Percentiles rank a stretch among this genome's conserved stretches.
Conservation (phyloP, 2,113 vertebrate genomes). For the Acinonyx jubatus region DNA sequence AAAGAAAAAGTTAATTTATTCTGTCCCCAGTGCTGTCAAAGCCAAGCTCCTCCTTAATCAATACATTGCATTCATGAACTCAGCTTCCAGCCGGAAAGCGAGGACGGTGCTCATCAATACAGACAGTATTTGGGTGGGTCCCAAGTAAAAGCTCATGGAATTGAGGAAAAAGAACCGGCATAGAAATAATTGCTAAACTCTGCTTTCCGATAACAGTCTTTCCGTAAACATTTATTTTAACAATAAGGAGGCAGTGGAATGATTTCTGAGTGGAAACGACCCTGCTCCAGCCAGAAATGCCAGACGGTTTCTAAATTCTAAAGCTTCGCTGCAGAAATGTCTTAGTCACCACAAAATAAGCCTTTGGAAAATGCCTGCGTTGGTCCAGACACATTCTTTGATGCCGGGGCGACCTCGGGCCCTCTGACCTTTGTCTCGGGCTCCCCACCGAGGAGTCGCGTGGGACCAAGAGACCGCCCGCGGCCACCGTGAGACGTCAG, state of each 20-base stretch:
- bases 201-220: conserved; percentile 49
- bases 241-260: conserved; percentile 69
- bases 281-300: conserved; percentile 50
- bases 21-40: neutral
- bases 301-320: conserved; percentile 55
- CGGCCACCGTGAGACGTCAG: fast-evolving
- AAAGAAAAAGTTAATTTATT: neutral
- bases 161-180: neutral
- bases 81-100: too few species aligned
- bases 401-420: neutral
- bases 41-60: neutral
- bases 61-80: neutral
- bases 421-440: neutral
- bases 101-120: neutral
- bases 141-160: neutral
- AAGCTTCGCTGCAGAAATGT: conserved; percentile 7
- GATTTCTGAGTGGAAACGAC: conserved; percentile 65
- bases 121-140: neutral
- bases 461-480: neutral
- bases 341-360: neutral
- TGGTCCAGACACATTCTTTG: conserved; percentile 4
- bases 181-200: conserved; percentile 33
- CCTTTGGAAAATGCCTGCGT: conserved; percentile 33
- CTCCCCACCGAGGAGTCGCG: neutral
- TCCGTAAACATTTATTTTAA: conserved; percentile 72